Evolutionary conservation across 1,140 invertebrate genomes (phyloP), one percentile per base, ranked within the genome.

Genomic region (Aphelinus atriplicis): DNA sequence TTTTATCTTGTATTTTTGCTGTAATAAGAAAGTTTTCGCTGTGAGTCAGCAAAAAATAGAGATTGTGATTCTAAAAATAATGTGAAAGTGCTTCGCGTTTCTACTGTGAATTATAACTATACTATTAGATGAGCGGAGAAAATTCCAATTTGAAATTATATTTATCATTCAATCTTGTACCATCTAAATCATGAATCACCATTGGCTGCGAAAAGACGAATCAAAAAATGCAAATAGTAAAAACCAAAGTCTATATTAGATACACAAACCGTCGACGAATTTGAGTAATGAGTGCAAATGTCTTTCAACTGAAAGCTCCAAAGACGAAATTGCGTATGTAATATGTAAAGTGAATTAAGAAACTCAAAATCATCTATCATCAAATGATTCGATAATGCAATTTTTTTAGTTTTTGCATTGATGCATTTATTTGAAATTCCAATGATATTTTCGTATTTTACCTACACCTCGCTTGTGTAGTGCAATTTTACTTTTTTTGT

Each of bases 341-440:
- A 65, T 69, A 6, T 63, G 10, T 55, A 62, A 73, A 73, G 3
- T 47, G 51, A 73, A 66, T 67, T 68, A 64, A 60, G 3, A 67
- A 71, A 62, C n/a, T 69, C 71, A 56, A 77, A 67, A 73, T 73
- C 64, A 65, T 70, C 58, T 50, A 56, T 73, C 57, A 42, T 71
- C 45, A 45, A 72, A n/a, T 73, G 42, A 68, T 73, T 77, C 47
- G 57, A 68, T 75, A 43, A 53, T 67, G 9, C 47, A 45, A 6
- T 71, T 74, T 58, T 67, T 74, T 74, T 70, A 75, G 43, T 62
- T 75, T 5, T 65, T 61, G 47, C 57, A 77, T 73, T 74, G 60
- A 60, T 79, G 78, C 78, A 79, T 79, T 79, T 79, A 79, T 67
- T 77, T 77, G 42, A 76, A 79, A 76, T 73, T 76, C 75, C 76